Conservation (phyloP, 2,888 invertebrate species). For the Leptopilina drosophilae region DNA sequence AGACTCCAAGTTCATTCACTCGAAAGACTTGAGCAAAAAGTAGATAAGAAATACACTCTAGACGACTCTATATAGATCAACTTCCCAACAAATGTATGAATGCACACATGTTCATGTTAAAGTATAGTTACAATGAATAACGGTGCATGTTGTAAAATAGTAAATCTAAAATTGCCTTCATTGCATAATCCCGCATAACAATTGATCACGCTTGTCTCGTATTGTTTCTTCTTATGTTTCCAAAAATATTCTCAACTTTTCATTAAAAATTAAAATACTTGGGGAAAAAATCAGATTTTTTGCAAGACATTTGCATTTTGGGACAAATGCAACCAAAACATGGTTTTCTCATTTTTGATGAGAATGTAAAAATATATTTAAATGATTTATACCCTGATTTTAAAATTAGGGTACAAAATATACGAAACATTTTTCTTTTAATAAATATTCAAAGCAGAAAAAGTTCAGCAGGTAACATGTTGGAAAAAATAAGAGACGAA, state of each 20-base stretch:
- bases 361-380: too few species aligned
- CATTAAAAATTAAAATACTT: neutral
- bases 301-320: too few species aligned
- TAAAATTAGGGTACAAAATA: too few species aligned
- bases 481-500: too few species aligned
- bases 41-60: conserved; percentile 7
- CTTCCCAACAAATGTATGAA: neutral
- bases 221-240: neutral
- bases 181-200: neutral
- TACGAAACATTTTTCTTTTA: too few species aligned
- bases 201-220: neutral
- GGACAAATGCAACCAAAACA: too few species aligned
- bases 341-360: too few species aligned
- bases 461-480: too few species aligned
- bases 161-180: neutral
- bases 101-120: neutral
- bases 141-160: conserved; percentile 4
- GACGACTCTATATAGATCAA: neutral
- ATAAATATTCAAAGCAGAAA: too few species aligned
- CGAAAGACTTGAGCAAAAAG: neutral
- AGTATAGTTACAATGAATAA: neutral
- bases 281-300: too few species aligned
- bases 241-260: neutral
- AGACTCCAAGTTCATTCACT: conserved; percentile 23
- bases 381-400: too few species aligned